Percentiles rank a stretch among this genome's conserved stretches.
These are phyloP conservation scores for Odontesthes bonariensis DNA, from an alignment of 2,113 vertebrate species.

Conservation along the genomic window DNA sequence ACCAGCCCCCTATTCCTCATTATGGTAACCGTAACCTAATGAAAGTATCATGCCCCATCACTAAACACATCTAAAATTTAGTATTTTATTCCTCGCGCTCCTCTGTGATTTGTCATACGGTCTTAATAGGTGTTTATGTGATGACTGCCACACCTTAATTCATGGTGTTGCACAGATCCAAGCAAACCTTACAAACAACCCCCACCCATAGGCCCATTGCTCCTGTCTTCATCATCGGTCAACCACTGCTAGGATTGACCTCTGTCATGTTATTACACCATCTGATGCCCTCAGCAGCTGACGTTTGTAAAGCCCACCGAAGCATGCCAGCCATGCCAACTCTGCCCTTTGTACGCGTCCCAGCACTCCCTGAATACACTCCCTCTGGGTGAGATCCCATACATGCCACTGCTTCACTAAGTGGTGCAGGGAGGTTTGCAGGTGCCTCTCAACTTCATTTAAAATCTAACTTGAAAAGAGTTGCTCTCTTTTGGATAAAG, in stretches of 20 bases:
- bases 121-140: too few relatives aligned
- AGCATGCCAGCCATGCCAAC: constrained; percentile 67
- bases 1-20: neutral
- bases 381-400: constrained; percentile 15
- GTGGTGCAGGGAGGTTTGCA: constrained; percentile 29
- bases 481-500: neutral
- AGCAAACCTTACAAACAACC: neutral
- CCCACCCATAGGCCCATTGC: constrained; percentile 10
- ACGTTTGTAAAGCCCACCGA: constrained; percentile 48
- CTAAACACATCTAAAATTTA: too few relatives aligned
- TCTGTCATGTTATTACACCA: constrained; percentile 65
- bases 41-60: too few relatives aligned
- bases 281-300: constrained; percentile 66
- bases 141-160: neutral
- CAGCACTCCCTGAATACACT: constrained; percentile 47
- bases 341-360: constrained; percentile 51
- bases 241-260: constrained; percentile 33
- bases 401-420: constrained; percentile 12
- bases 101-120: too few relatives aligned
- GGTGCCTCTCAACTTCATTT: constrained; percentile 32
- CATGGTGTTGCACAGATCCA: neutral
- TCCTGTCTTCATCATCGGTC: constrained; percentile 10
- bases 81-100: too few relatives aligned
- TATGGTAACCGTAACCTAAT: neutral
- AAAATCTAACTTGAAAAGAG: constrained; percentile 3